Conservation (phyloP, 2,888 invertebrate genomes). For the Synanthedon vespiformis region DNA sequence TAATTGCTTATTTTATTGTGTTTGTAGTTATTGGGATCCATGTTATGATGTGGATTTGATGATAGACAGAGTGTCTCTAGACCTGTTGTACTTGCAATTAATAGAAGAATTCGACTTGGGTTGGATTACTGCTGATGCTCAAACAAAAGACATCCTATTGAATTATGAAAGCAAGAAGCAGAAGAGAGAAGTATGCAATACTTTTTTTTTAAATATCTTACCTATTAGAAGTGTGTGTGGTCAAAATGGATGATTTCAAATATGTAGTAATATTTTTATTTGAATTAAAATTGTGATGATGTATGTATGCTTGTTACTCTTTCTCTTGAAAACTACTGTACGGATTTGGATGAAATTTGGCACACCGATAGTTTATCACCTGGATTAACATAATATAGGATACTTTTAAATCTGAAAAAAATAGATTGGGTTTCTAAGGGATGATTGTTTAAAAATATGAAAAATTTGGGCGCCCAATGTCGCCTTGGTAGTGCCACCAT, state of each 20-base stretch:
- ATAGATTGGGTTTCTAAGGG: too few relatives aligned
- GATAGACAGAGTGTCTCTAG: conserved; percentile 84
- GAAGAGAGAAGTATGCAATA: conserved; percentile 78
- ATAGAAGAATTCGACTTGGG: conserved; percentile 87
- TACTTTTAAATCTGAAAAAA: too few relatives aligned
- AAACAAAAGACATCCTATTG: conserved; percentile 76
- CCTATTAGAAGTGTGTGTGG: not conserved
- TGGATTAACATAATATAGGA: too few relatives aligned
- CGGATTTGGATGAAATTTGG: too few relatives aligned
- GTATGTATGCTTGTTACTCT: too few relatives aligned
- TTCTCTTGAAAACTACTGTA: too few relatives aligned
- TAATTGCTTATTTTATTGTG: not conserved
- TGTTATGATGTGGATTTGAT: conserved; percentile 85
- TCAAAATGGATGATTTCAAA: not conserved
- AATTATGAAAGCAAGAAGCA: conserved; percentile 81
- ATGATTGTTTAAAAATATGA: too few relatives aligned
- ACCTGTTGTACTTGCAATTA: conserved; percentile 89
- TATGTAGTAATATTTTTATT: not conserved
- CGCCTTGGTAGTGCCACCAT: too few relatives aligned
- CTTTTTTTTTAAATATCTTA: too few relatives aligned
- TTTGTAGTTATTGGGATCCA: conserved; percentile 88
- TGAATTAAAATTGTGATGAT: too few relatives aligned
- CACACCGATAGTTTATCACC: too few relatives aligned
- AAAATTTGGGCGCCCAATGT: too few relatives aligned
- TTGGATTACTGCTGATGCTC: conserved; percentile 83